Evolutionary conservation across 2,797 vertebrate genomes (phyloP).

Genomic region (Sternarchorhynchus goeldii): DNA sequence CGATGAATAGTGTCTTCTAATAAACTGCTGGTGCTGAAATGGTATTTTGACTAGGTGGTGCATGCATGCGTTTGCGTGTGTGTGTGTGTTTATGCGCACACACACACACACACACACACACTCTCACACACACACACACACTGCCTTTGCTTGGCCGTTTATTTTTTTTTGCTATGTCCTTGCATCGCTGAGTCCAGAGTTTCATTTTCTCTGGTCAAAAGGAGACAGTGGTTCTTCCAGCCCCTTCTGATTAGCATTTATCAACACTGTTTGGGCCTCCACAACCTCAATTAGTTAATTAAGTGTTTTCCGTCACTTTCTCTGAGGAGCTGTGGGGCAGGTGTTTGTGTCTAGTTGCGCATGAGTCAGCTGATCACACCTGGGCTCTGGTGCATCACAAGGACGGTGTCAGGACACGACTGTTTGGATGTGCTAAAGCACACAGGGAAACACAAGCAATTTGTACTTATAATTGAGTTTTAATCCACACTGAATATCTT

Average conservation of each 20-base stretch:
- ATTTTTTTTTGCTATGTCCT: not conserved
- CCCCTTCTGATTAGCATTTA: conserved; percentile 44
- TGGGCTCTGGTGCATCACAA: conserved; percentile 39
- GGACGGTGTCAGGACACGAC: conserved; percentile 44
- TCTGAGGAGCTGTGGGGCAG: conserved; percentile 27
- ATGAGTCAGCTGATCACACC: conserved; percentile 33
- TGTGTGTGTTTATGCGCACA: no score
- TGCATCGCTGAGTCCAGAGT: conserved; percentile 28
- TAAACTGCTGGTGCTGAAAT: conserved; percentile 45
- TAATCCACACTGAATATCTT: conserved; percentile 50
- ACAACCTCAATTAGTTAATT: conserved; percentile 55
- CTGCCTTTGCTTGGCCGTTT: not conserved
- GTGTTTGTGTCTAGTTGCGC: conserved; percentile 35
- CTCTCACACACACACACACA: not conserved
- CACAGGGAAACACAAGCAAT: conserved; percentile 41
- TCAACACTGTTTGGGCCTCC: conserved; percentile 29
- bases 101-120: not conserved
- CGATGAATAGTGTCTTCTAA: not conserved
- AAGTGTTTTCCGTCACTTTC: conserved; percentile 40
- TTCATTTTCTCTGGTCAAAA: conserved; percentile 44
- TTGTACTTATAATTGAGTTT: conserved; percentile 49
- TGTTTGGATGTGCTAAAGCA: conserved; percentile 45
- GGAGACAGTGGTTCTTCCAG: conserved; percentile 17
- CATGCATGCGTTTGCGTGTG: no score
- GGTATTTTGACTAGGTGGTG: not conserved